Evolutionary conservation across 2,888 invertebrate species (phyloP), one percentile per base, ranked within the genome.

Genomic region (Acleris sparsana): DNA sequence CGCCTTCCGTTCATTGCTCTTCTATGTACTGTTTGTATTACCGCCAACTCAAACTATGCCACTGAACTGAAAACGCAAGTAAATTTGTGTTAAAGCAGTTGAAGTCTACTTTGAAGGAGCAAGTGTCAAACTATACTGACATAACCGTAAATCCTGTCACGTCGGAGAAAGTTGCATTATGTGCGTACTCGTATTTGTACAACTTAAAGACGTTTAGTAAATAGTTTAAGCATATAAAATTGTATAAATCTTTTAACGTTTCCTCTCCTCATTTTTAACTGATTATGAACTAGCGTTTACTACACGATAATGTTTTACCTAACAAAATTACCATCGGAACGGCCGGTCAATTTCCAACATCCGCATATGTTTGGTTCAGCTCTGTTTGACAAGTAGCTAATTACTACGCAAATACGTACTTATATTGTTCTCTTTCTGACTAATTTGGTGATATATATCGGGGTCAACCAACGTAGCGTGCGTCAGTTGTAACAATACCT

Each of bases 341-440:
- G 73, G 71, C 72, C 49, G 55, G 62, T 67, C 75, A 75, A 80
- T 75, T 75, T 72, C 74, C 75, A 72, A 81, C 83, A 81, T 85
- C 85, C 85, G 82, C 69, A 69, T 63, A 67, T 48, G 67, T 72
- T 72, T 66, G 77, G 85, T 87, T 87, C 80, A 70, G 84, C 80
- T 87, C 87, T 87, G 88, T 82, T 88, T 86, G 80, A 79, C 79
- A 80, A 77, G 70, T 72, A 74, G 78, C 78, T 80, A 75, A 72
- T 76, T 72, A 71, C 71, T 75, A 69, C 71, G 70, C 72, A 69
- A 68, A 17, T 16, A 71, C 66, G 61, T 70, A 68, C 74, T 77
- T 70, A 63, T 62, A 63, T 62, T 66, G 62, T 66, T 62, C 65
- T 52, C 22, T 29, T 46, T 51, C 7, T 49, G 18, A 51, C 65